phyloP scores from a whole-genome alignment of 37 sponge, comb jelly and placozoan genomes.

The Spongilla lacustris region DNA sequence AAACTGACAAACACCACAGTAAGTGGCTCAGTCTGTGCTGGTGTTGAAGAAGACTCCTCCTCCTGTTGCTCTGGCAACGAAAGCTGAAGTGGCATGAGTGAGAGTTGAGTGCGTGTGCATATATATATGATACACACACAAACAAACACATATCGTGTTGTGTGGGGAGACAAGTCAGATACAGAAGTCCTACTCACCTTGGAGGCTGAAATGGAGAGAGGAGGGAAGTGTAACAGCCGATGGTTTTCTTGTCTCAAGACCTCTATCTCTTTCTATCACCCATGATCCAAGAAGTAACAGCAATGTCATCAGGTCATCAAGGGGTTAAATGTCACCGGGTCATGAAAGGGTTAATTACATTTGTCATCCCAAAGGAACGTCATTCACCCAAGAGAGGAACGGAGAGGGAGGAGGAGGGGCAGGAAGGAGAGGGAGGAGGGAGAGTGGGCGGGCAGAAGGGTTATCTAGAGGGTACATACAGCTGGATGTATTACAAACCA shows the following conservation, averaged over 20 bases:
- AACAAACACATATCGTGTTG: too few species aligned
- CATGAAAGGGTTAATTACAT: neutral
- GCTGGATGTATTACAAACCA: conserved; percentile 38
- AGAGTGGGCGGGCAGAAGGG: too few species aligned
- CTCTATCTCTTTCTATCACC: conserved; percentile 55
- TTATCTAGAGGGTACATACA: too few species aligned
- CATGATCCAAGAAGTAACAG: neutral
- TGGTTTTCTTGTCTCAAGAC: conserved; percentile 49
- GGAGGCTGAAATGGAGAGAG: conserved; percentile 21
- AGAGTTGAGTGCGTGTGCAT: neutral
- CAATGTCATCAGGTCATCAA: neutral
- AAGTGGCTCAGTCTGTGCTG: conserved; percentile 10
- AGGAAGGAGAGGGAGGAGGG: too few species aligned
- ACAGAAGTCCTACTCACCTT: conserved; percentile 7
- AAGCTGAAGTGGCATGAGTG: neutral
- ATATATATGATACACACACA: too few species aligned
- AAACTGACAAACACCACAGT: conserved; percentile 48
- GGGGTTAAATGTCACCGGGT: too few species aligned
- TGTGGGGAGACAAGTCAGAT: neutral
- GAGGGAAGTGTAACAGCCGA: conserved; percentile 75
- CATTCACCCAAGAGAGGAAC: neutral
- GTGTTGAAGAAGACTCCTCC: neutral
- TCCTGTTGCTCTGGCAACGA: neutral
- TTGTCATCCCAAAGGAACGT: neutral
- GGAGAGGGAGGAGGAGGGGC: too few species aligned